A percentile compares a stretch with the other conserved stretches of the same genome.
These are phyloP conservation scores for Pollenia griseotomentosa DNA, from an alignment of 2,888 invertebrate genomes.

Conservation along the genomic window DNA sequence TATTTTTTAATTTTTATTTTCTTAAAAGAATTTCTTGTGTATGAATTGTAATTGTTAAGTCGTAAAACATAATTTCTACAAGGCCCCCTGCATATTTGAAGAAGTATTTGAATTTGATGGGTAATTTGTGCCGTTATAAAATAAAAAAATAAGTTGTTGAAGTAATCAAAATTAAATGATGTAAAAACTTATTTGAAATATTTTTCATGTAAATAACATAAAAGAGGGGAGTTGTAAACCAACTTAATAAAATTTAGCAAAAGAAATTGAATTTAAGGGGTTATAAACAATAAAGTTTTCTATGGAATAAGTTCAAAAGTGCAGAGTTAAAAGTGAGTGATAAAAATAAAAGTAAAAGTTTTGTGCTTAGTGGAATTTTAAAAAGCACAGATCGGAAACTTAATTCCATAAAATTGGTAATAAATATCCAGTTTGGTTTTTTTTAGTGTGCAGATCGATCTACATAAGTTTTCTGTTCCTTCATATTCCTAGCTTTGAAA, in stretches of 20 bases:
- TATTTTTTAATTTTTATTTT: background rate
- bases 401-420: no score
- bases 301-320: background rate
- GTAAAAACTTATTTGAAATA: constrained; percentile 12
- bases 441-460: no score
- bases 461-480: no score
- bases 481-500: no score
- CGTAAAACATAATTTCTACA: background rate
- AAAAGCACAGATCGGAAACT: no score
- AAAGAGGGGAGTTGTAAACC: background rate
- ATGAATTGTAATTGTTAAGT: constrained; percentile 57
- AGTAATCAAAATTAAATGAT: constrained; percentile 44
- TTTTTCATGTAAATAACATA: background rate
- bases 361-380: background rate
- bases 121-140: background rate
- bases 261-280: background rate
- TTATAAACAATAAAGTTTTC: background rate
- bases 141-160: constrained; percentile 10
- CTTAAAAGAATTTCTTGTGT: constrained; percentile 39
- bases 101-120: constrained; percentile 7
- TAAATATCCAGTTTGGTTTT: no score
- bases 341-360: background rate
- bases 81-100: constrained; percentile 14
- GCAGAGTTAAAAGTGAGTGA: background rate
- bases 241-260: background rate